These are phyloP conservation scores for Ibidorhyncha struthersii DNA, from an alignment of 2,113 vertebrate species.

Conservation along the genomic window DNA sequence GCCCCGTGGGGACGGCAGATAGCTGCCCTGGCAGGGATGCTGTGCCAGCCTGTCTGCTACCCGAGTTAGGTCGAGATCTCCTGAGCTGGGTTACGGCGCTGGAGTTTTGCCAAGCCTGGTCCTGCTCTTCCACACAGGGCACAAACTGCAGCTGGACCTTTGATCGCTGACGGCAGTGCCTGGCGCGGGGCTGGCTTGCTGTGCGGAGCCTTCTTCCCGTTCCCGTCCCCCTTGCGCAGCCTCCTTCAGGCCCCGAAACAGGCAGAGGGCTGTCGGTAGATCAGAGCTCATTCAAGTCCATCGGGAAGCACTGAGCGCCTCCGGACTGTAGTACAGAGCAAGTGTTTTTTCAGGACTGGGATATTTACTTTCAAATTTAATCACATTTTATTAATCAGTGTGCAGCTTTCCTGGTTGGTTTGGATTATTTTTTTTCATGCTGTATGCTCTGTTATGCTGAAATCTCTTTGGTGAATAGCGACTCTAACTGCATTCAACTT, in stretches of 20 bases:
- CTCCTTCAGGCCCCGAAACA: neutral
- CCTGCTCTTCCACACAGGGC: neutral
- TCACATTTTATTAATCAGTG: neutral
- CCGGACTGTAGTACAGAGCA: too few species aligned
- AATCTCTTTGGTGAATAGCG: neutral
- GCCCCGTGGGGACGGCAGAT: neutral
- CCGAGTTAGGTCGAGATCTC: neutral
- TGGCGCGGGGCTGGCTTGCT: neutral
- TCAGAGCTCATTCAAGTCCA: neutral
- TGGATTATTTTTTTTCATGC: neutral
- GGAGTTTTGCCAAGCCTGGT: neutral
- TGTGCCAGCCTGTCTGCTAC: fast-evolving
- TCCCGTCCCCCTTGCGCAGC: neutral
- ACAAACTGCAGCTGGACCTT: neutral
- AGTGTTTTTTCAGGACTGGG: too few species aligned
- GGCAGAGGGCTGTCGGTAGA: neutral
- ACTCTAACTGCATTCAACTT: neutral
- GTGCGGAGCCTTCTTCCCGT: neutral
- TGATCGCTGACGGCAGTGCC: too few species aligned
- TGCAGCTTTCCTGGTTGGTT: neutral
- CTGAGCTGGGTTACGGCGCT: neutral
- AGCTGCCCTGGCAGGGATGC: neutral
- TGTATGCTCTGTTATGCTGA: neutral
- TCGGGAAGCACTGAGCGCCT: neutral
- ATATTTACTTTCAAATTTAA: neutral